Percentiles rank a stretch among this genome's conserved stretches.
phyloP scores from a whole-genome alignment of 2,888 invertebrate species.

The Cecidostiba fungosa region DNA sequence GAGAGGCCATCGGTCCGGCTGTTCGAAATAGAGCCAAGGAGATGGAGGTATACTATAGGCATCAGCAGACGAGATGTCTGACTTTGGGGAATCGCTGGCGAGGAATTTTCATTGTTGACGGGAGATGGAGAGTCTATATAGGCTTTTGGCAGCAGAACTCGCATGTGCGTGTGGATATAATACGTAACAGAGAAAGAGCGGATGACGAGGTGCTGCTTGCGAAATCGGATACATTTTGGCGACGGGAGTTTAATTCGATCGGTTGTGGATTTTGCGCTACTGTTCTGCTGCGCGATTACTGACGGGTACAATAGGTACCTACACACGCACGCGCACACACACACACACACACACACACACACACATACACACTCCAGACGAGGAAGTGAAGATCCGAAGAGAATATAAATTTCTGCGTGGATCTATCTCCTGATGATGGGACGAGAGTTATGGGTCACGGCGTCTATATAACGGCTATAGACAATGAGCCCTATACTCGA shows the following conservation, averaged over 20 bases:
- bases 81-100: conserved; percentile 16
- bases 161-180: too few relatives aligned
- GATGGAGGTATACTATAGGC: neutral
- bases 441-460: conserved; percentile 11
- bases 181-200: neutral
- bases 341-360: too few relatives aligned
- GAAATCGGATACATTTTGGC: neutral
- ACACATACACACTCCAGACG: too few relatives aligned
- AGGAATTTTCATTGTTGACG: conserved; percentile 49
- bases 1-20: conserved; percentile 24
- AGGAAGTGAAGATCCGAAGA: neutral
- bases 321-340: too few relatives aligned
- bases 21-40: conserved; percentile 40
- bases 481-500: neutral
- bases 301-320: too few relatives aligned
- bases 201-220: neutral
- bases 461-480: neutral
- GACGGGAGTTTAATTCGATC: neutral
- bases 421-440: conserved; percentile 16
- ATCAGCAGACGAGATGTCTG: conserved; percentile 11
- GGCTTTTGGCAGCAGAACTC: neutral
- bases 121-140: neutral
- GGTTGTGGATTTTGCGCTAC: neutral
- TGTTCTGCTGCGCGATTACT: too few relatives aligned
- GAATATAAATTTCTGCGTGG: conserved; percentile 17